Evolutionary conservation across 2,797 vertebrate genomes (phyloP).

Genomic region (Sylvilagus floridanus): DNA sequence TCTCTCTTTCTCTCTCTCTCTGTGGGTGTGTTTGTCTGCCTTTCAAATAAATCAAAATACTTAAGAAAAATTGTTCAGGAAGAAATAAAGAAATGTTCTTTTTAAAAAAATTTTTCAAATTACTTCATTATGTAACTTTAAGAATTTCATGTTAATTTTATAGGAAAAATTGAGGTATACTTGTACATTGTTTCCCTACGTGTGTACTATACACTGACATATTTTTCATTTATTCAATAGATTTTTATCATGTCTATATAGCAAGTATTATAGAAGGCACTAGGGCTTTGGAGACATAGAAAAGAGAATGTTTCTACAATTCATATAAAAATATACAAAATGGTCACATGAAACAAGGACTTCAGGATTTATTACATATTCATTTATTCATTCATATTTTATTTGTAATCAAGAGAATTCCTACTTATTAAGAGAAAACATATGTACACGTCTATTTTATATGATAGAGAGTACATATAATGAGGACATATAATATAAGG

Average conservation of each 20-base stretch:
- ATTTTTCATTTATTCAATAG: not conserved
- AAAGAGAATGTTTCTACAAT: not conserved
- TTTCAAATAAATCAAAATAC: no score
- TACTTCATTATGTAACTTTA: not conserved
- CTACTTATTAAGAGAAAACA: not conserved
- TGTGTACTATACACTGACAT: not conserved
- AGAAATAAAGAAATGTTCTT: not conserved
- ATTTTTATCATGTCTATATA: not conserved
- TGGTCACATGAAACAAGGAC: not conserved
- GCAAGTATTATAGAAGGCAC: not conserved
- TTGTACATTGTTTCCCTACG: not conserved
- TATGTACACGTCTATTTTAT: not conserved
- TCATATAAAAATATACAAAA: not conserved
- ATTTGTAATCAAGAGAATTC: not conserved
- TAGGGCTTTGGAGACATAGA: not conserved
- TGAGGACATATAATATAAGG: not conserved
- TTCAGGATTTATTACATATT: not conserved
- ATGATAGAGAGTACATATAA: not conserved
- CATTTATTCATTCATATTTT: not conserved
- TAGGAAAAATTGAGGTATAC: no score
- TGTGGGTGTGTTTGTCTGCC: no score
- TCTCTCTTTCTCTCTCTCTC: no score
- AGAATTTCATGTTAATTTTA: not conserved
- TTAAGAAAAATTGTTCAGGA: not conserved
- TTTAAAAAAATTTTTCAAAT: not conserved